These are phyloP conservation scores for Callospermophilus lateralis DNA, from an alignment of 2,113 vertebrate genomes.

Conservation along the genomic window DNA sequence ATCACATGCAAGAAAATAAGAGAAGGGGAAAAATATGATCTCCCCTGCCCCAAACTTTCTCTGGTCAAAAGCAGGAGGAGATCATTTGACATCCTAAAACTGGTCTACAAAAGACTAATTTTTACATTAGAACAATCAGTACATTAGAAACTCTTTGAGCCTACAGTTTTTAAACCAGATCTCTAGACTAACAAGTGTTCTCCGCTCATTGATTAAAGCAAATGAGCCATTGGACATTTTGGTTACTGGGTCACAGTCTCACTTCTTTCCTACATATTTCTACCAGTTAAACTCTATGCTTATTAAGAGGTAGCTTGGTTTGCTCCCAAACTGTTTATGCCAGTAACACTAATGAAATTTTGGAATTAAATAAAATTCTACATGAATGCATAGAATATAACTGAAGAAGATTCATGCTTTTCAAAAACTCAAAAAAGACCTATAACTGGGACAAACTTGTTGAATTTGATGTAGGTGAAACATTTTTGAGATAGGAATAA, in stretches of 20 bases:
- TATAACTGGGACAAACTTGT: background rate
- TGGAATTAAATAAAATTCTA: background rate
- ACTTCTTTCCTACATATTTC: background rate
- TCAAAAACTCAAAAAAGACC: background rate
- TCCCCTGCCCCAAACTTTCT: background rate
- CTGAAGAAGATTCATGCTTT: background rate
- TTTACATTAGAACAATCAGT: conserved; percentile 30
- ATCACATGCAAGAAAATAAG: conserved; percentile 26
- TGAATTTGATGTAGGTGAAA: background rate
- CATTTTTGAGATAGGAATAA: background rate
- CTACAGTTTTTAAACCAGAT: background rate
- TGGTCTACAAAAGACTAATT: background rate
- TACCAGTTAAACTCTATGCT: background rate
- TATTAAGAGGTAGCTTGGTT: background rate
- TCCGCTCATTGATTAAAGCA: conserved; percentile 1
- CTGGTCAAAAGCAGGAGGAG: background rate
- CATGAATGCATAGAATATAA: background rate
- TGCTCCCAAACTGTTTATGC: background rate
- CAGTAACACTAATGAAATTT: background rate
- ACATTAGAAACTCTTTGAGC: background rate
- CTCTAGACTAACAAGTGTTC: background rate
- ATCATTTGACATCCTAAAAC: background rate
- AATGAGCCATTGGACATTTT: background rate
- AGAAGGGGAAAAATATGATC: background rate
- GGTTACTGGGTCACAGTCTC: background rate